Percentiles rank a stretch among this genome's conserved stretches.
Evolutionary conservation across 1,140 invertebrate genomes (phyloP).

Genomic region (Plutomurus gul): DNA sequence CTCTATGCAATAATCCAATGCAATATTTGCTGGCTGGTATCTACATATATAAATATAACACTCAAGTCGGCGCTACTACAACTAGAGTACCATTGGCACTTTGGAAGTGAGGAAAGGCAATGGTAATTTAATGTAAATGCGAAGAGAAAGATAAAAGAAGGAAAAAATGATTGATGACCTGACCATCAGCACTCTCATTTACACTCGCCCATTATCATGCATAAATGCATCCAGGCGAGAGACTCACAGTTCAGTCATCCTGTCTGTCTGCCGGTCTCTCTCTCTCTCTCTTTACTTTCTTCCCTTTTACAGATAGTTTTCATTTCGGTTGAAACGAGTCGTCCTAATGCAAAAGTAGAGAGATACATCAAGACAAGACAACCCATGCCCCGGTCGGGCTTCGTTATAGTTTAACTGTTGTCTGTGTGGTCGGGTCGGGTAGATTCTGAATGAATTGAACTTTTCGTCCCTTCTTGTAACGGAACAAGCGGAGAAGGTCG

Average conservation of each 20-base stretch:
- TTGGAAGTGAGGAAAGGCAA: background rate
- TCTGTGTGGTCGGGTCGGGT: background rate
- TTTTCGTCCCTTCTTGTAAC: background rate
- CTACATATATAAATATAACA: too few relatives aligned
- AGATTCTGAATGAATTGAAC: background rate
- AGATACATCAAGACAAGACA: slow-evolving; percentile 15
- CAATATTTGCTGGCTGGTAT: too few relatives aligned
- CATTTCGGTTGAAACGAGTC: slow-evolving; percentile 2
- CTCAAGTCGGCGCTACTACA: too few relatives aligned
- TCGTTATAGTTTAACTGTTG: background rate
- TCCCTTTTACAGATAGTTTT: too few relatives aligned
- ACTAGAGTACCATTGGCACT: too few relatives aligned
- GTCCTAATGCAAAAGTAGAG: slow-evolving; percentile 17
- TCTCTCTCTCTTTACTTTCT: background rate
- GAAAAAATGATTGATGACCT: slow-evolving; percentile 50
- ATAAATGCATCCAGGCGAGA: slow-evolving; percentile 31
- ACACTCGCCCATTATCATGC: slow-evolving; percentile 43
- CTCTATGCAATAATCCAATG: too few relatives aligned
- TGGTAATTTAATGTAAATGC: slow-evolving; percentile 14
- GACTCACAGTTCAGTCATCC: slow-evolving; percentile 14
- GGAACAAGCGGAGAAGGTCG: background rate
- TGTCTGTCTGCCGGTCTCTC: background rate
- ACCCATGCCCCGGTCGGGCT: too few relatives aligned
- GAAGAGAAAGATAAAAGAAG: slow-evolving; percentile 31
- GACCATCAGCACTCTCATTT: slow-evolving; percentile 48